phyloP scores from a whole-genome alignment of 2,888 invertebrate genomes.

The Tipula vernalis region DNA sequence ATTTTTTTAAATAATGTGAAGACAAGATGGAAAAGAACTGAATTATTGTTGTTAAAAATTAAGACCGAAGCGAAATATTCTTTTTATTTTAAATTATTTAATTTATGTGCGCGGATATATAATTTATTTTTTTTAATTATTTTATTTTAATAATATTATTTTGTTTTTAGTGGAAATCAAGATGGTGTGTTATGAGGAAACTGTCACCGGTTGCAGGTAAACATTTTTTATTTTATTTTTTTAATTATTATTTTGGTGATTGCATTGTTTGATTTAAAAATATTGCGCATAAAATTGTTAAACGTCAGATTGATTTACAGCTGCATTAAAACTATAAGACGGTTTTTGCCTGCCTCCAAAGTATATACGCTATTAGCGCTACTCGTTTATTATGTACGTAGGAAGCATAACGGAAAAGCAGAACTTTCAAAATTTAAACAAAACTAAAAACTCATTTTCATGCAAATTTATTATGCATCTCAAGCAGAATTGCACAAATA shows the following conservation, averaged over 20 bases:
- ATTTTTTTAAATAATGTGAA: neutral
- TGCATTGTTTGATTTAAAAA: neutral
- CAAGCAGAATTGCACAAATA: neutral
- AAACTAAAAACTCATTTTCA: neutral
- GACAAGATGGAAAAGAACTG: neutral
- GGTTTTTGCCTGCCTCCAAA: neutral
- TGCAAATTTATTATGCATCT: neutral
- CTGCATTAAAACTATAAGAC: neutral
- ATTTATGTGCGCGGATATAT: neutral
- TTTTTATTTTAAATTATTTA: neutral
- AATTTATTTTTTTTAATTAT: neutral
- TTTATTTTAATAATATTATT: slow-evolving; percentile 17
- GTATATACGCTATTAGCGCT: no score
- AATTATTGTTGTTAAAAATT: neutral
- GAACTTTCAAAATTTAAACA: neutral
- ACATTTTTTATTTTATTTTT: neutral
- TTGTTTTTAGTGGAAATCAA: slow-evolving; percentile 50
- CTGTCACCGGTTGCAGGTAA: slow-evolving; percentile 54
- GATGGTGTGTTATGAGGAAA: slow-evolving; percentile 52
- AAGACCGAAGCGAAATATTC: neutral
- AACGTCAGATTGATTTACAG: neutral
- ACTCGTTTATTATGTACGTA: neutral
- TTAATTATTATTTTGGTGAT: neutral
- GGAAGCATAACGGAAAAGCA: neutral
- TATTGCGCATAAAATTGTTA: neutral